Evolutionary conservation across 2,113 vertebrate genomes (phyloP), one percentile per base, ranked within the genome.

Genomic region (Hipposideros armiger): DNA sequence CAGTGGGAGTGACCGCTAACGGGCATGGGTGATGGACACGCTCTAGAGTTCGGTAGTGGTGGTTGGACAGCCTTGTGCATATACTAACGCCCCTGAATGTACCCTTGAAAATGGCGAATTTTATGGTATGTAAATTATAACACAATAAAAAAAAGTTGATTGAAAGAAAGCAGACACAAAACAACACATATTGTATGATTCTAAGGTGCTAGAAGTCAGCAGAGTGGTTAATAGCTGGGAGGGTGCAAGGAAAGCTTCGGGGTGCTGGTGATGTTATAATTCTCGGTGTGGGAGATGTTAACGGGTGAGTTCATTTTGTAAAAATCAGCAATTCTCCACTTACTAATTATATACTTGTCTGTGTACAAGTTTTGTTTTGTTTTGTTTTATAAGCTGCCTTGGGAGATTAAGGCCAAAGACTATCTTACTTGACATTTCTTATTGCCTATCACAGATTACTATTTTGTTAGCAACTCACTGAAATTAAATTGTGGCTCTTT

Each of bases 401-500:
- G 52, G 64, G 24, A 50, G n/a, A 54, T 67, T 50, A 72, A 50
- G 52, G 28, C 58, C 7, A 30, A 58, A 93, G 66, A 76, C 28
- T 93, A 0, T 87, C 26, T 91, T 67, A 54, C 47, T 90, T 90
- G 70, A 88, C 7, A 76, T 45, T 95, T 87, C 28, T 87, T 93
- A 66, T 5, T 80, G 58, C 28, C 22, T 83, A 47, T 47, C 47
- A 80, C 32, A 95, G 40, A 84, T 85, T 64, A 69, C 74, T 70
- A 20, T 92, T 83, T 88, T 94, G 19, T 78, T 83, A 91, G 42
- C 40, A 54, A 93, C 7, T 22, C 10, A 78, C 20, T 87, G 58
- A 90, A 66, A 60, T 94, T 58, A 87, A 94, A 32, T 42, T 91
- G 13, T 76, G 50, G 32, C 26, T 93, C 30, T 95, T 81, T 94